phyloP scores from a whole-genome alignment of 2,113 vertebrate species.

The Leptocoma aspasia region DNA sequence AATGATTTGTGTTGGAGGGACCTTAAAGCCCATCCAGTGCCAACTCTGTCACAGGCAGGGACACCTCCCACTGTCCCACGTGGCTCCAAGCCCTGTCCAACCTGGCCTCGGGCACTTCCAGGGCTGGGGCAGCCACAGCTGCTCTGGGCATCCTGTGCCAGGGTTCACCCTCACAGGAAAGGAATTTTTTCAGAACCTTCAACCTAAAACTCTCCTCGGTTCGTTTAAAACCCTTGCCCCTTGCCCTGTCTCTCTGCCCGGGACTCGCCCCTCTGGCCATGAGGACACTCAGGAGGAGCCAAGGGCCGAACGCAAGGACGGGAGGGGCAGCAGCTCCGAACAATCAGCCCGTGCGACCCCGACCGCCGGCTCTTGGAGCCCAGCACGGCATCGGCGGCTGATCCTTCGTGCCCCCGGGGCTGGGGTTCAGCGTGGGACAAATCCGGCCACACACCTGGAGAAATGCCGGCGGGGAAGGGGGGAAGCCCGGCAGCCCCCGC shows the following conservation, averaged over 20 bases:
- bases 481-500: neutral
- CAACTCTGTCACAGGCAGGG: neutral
- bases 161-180: neutral
- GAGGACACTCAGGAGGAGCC: neutral
- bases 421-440: neutral
- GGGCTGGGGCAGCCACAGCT: neutral
- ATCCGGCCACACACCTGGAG: rapidly evolving
- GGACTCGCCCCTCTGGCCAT: rapidly evolving
- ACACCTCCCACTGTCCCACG: neutral
- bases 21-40: rapidly evolving
- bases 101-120: neutral
- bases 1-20: neutral
- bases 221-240: neutral
- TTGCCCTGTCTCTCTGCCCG: neutral
- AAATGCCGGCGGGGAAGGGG: neutral
- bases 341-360: neutral
- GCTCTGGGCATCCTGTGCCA: neutral
- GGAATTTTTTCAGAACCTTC: rapidly evolving
- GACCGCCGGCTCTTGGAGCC: rapidly evolving
- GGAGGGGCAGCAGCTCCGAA: neutral
- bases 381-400: neutral
- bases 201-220: neutral
- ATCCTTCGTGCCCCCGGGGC: rapidly evolving
- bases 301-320: rapidly evolving
- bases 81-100: rapidly evolving